These are phyloP conservation scores for Elephas maximus DNA, from an alignment of 2,113 vertebrate species.

Conservation along the genomic window DNA sequence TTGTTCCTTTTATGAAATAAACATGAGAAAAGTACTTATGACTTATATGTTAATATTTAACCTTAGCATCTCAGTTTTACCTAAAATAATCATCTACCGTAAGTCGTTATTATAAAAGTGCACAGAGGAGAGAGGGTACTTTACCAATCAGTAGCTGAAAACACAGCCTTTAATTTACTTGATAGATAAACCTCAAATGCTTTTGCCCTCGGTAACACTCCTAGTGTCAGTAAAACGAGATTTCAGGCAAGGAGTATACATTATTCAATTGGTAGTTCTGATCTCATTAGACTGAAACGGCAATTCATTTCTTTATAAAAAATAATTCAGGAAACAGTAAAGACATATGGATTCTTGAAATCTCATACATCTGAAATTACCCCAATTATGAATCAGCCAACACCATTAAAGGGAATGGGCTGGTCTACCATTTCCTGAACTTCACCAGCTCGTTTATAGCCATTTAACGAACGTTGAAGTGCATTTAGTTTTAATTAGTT, in stretches of 20 bases:
- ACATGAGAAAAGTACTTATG: slow-evolving; percentile 7
- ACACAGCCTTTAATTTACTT: neutral
- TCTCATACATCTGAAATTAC: slow-evolving; percentile 84
- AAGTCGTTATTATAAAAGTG: slow-evolving; percentile 12
- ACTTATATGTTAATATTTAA: neutral
- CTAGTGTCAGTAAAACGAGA: neutral
- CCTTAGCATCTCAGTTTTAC: neutral
- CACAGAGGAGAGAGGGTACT: neutral
- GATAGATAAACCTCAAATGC: neutral
- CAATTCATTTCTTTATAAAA: slow-evolving; percentile 48
- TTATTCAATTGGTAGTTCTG: slow-evolving; percentile 63
- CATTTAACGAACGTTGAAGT: slow-evolving; percentile 84
- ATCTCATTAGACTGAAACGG: slow-evolving; percentile 52
- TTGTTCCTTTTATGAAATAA: slow-evolving; percentile 40
- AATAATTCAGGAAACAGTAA: slow-evolving; percentile 71
- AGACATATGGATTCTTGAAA: slow-evolving; percentile 73
- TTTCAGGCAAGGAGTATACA: slow-evolving; percentile 65
- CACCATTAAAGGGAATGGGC: slow-evolving; percentile 75
- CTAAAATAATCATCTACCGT: neutral
- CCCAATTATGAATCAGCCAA: slow-evolving; percentile 77
- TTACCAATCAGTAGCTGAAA: neutral
- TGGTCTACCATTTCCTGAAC: slow-evolving; percentile 79
- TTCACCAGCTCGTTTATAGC: slow-evolving; percentile 66
- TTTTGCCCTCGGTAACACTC: neutral
- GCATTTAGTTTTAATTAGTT: slow-evolving; percentile 81